Conservation (phyloP, 2,888 invertebrate genomes). For the Lordiphosa fenestrarum region DNA sequence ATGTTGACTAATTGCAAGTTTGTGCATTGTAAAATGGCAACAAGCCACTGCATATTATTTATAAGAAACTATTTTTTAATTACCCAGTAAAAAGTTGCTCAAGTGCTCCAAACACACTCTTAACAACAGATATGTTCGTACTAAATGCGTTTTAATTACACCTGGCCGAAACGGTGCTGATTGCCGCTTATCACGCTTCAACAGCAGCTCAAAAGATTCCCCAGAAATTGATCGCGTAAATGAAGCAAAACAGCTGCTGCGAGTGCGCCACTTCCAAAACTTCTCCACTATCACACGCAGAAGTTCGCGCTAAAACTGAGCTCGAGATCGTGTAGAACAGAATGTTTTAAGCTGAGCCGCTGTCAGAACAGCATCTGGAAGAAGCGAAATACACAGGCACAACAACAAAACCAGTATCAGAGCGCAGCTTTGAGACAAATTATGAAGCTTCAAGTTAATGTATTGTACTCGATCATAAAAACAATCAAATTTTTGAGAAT, state of each 20-base stretch:
- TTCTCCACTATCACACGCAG: constrained; percentile 25
- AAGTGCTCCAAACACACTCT: too few relatives aligned
- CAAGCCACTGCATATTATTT: background rate
- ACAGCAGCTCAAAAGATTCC: background rate
- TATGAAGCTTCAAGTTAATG: constrained; percentile 28
- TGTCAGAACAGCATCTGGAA: background rate
- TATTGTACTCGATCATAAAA: background rate
- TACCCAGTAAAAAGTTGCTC: background rate
- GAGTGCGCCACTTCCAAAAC: background rate
- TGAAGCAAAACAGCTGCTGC: constrained; percentile 1
- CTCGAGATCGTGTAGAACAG: constrained; percentile 47
- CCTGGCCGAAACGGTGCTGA: background rate
- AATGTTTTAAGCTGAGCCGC: constrained; percentile 30
- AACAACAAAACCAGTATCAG: constrained; percentile 53
- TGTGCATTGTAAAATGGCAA: background rate
- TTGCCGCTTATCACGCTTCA: constrained; percentile 5
- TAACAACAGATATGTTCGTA: background rate
- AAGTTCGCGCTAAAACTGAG: constrained; percentile 51
- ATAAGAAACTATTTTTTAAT: background rate
- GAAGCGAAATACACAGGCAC: constrained; percentile 6
- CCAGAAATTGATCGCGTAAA: constrained; percentile 3
- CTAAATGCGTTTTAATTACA: constrained; percentile 2
- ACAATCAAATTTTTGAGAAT: background rate
- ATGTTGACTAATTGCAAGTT: background rate
- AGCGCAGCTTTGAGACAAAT: constrained; percentile 39